A percentile compares a stretch with the other conserved stretches of the same genome.
Conservation (phyloP, 2,113 vertebrate species). For the Megaceryle maxima region DNA sequence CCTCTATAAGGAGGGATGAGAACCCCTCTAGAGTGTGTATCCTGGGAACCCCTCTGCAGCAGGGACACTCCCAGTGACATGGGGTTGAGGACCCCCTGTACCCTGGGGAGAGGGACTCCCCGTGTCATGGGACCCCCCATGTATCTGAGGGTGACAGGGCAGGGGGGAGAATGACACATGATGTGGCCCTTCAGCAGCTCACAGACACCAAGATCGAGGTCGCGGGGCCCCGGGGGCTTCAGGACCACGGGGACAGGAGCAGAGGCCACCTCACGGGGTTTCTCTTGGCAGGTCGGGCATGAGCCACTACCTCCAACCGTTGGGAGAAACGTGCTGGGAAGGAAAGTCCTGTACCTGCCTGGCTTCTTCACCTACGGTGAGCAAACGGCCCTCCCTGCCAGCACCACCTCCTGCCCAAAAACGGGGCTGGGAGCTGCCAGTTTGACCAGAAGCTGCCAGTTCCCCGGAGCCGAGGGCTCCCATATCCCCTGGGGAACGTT, state of each 20-base stretch:
- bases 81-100: not conserved
- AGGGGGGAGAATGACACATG: too few species aligned
- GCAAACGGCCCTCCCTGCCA: slow-evolving; percentile 36
- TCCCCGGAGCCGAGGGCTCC: not conserved
- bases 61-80: not conserved
- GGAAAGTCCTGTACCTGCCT: slow-evolving; percentile 86
- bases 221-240: rapidly evolving
- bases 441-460: not conserved
- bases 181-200: rapidly evolving
- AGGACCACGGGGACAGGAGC: not conserved
- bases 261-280: not conserved
- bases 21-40: not conserved
- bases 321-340: slow-evolving; percentile 86
- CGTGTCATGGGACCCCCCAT: rapidly evolving
- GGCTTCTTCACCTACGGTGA: slow-evolving; percentile 91
- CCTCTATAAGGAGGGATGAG: not conserved
- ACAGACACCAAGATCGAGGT: rapidly evolving
- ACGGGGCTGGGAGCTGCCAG: not conserved
- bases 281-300: slow-evolving; percentile 83
- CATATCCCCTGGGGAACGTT: not conserved
- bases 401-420: rapidly evolving
- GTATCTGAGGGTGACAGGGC: rapidly evolving
- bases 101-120: not conserved
- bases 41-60: not conserved
- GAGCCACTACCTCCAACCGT: slow-evolving; percentile 84